phyloP scores from a whole-genome alignment of 2,888 invertebrate genomes.

The Meteorus colon region DNA sequence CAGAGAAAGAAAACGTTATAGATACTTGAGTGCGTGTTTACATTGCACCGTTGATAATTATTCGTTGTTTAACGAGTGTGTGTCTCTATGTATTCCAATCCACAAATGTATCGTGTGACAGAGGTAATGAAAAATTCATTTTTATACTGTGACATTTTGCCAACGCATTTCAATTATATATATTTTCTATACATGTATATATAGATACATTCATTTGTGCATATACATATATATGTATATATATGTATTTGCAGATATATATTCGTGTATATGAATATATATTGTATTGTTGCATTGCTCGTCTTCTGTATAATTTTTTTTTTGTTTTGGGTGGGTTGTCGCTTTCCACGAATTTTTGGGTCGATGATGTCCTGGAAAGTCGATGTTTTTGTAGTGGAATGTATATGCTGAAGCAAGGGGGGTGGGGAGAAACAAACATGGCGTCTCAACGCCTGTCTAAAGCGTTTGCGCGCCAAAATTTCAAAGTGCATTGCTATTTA shows the following conservation, averaged over 20 bases:
- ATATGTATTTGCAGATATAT: background rate
- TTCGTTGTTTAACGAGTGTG: background rate
- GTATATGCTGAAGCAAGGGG: conserved; percentile 2
- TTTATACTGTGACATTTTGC: background rate
- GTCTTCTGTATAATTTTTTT: conserved; percentile 3
- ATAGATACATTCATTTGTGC: no score
- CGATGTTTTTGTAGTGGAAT: conserved; percentile 30
- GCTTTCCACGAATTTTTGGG: conserved; percentile 23
- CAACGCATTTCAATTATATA: background rate
- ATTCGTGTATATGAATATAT: conserved; percentile 28
- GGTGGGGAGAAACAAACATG: conserved; percentile 33
- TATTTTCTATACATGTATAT: background rate
- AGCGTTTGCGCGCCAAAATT: conserved; percentile 43
- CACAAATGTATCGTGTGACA: conserved; percentile 14
- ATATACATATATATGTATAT: background rate
- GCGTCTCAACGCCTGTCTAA: conserved; percentile 1
- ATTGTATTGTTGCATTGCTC: conserved; percentile 22
- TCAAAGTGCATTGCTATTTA: conserved; percentile 14
- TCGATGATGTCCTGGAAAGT: conserved; percentile 6
- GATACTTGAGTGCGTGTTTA: background rate
- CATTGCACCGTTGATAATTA: background rate
- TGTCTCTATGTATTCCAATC: background rate
- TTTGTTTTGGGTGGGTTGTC: conserved; percentile 9
- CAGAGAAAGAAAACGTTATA: no score
- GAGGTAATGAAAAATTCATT: conserved; percentile 5